A percentile compares a stretch with the other conserved stretches of the same genome.
phyloP scores from a whole-genome alignment of 1,140 invertebrate species.

The Gonatopus flavifemur region DNA sequence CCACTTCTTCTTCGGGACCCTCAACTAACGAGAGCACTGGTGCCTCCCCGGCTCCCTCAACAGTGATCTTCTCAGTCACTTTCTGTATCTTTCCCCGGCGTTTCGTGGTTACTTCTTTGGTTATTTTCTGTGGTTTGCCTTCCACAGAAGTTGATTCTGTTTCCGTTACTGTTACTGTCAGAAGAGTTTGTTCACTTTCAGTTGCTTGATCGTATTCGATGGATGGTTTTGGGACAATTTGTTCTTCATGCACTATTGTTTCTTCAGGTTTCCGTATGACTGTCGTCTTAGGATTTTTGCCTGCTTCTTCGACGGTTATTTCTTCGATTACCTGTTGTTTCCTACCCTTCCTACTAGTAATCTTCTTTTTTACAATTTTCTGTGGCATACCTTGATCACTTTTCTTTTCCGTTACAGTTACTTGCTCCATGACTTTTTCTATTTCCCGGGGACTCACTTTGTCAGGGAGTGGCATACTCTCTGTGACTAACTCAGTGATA shows the following conservation, averaged over 20 bases:
- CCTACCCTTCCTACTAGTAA: conserved; percentile 40
- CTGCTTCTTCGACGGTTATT: conserved; percentile 40
- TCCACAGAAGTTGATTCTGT: conserved; percentile 28
- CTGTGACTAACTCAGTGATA: conserved; percentile 8
- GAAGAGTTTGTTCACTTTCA: conserved; percentile 14
- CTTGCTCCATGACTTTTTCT: conserved; percentile 43
- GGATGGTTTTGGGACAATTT: conserved; percentile 22
- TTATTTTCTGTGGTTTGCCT: conserved; percentile 21
- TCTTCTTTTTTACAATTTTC: conserved; percentile 46
- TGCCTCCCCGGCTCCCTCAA: conserved; percentile 42
- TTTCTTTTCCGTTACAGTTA: conserved; percentile 27
- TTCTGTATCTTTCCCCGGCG: conserved; percentile 32
- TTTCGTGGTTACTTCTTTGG: conserved; percentile 42
- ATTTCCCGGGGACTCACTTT: conserved; percentile 2
- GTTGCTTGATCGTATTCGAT: conserved; percentile 23
- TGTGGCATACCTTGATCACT: conserved; percentile 20
- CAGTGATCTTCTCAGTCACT: conserved; percentile 41
- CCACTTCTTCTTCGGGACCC: conserved; percentile 29
- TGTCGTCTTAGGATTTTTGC: conserved; percentile 34
- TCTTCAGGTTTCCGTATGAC: conserved; percentile 18
- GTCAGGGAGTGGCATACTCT: conserved; percentile 3
- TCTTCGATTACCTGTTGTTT: conserved; percentile 42
- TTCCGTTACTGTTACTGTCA: conserved; percentile 13
- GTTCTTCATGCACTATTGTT: conserved; percentile 15
- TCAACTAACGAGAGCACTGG: conserved; percentile 32